These are phyloP conservation scores for Xylophagus ater DNA, from an alignment of 2,888 invertebrate species.

Conservation along the genomic window DNA sequence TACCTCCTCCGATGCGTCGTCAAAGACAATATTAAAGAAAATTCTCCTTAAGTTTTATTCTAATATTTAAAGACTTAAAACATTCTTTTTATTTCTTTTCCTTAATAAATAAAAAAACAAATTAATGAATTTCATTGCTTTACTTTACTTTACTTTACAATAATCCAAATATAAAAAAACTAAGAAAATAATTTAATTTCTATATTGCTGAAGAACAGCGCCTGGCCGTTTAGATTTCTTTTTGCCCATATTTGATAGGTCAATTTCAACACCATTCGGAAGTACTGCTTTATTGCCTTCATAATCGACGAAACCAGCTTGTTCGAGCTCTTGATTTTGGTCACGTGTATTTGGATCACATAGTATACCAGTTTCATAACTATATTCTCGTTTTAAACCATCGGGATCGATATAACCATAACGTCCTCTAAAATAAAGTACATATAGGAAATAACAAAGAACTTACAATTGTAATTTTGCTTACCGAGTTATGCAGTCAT, in stretches of 20 bases:
- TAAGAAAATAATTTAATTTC: constrained; percentile 19
- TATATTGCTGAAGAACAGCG: constrained; percentile 22
- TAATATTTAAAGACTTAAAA: too few species aligned
- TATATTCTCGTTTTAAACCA: constrained; percentile 67
- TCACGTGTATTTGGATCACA: constrained; percentile 43
- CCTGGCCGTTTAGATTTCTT: constrained; percentile 55
- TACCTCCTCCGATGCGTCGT: constrained; percentile 55
- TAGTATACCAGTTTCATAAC: constrained; percentile 68
- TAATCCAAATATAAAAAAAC: too few species aligned
- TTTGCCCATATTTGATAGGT: constrained; percentile 58
- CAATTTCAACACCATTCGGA: constrained; percentile 60
- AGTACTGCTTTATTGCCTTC: constrained; percentile 61
- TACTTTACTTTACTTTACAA: too few species aligned
- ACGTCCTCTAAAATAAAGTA: constrained; percentile 47
- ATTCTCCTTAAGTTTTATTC: not conserved
- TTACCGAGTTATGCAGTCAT: constrained; percentile 56
- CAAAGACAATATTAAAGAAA: constrained; percentile 19
- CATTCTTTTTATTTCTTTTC: constrained; percentile 7
- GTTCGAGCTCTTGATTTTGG: constrained; percentile 40
- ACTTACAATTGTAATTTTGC: constrained; percentile 8
- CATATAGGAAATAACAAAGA: constrained; percentile 1
- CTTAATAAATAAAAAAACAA: not conserved
- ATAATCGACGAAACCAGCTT: constrained; percentile 59
- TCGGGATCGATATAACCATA: constrained; percentile 80
- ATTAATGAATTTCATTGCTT: too few species aligned